These are phyloP conservation scores for Holacanthus passer DNA, from an alignment of 2,113 vertebrate genomes.

Conservation along the genomic window DNA sequence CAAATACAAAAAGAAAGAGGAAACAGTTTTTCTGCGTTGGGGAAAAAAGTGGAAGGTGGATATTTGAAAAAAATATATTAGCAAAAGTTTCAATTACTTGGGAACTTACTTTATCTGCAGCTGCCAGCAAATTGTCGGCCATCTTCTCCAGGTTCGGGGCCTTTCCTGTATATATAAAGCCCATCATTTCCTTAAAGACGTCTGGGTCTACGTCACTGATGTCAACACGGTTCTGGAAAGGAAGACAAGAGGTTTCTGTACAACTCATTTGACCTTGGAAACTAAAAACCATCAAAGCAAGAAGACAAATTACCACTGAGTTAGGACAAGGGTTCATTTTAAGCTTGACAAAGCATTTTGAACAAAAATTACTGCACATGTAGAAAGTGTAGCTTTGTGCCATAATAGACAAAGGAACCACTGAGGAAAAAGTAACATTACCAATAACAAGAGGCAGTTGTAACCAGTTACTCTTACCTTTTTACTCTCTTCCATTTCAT, in stretches of 20 bases:
- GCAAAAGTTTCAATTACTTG: background rate
- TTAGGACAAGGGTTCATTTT: background rate
- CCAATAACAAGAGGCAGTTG: background rate
- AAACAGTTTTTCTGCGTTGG: background rate
- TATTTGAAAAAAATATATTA: background rate
- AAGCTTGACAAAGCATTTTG: background rate
- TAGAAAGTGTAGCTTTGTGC: background rate
- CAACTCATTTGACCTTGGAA: background rate
- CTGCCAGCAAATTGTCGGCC: conserved; percentile 97
- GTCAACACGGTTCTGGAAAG: conserved; percentile 94
- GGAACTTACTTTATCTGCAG: conserved; percentile 95
- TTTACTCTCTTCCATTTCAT: conserved; percentile 99
- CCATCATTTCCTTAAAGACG: conserved; percentile 99
- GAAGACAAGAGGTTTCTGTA: background rate
- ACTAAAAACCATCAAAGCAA: background rate
- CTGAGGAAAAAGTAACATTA: background rate
- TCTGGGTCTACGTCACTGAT: conserved; percentile 99
- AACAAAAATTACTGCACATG: background rate
- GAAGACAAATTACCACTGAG: background rate
- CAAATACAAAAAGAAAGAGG: background rate
- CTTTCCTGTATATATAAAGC: conserved; percentile 98
- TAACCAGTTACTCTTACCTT: conserved; percentile 85
- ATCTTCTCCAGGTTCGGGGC: conserved; percentile 99
- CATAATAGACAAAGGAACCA: no score
- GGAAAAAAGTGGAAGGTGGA: background rate